Conservation (phyloP, 2,113 vertebrate species). For the Podarcis muralis region DNA sequence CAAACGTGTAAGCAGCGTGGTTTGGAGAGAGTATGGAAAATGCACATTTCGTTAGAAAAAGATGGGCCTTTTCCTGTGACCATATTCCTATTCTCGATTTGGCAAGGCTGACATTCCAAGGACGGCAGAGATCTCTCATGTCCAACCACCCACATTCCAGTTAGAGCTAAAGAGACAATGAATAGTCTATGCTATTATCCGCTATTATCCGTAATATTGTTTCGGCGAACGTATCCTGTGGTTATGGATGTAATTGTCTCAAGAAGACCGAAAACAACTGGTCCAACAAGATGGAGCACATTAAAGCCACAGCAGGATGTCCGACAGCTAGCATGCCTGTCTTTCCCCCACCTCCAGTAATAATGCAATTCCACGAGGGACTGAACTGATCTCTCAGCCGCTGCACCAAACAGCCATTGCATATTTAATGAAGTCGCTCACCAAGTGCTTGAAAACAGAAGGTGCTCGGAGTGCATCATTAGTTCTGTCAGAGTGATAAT, state of each 20-base stretch:
- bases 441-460: conserved; percentile 93
- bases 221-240: conserved; percentile 79
- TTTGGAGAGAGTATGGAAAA: not conserved
- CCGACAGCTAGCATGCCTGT: conserved; percentile 78
- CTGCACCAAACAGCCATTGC: conserved; percentile 82
- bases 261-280: conserved; percentile 83
- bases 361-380: conserved; percentile 86
- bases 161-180: conserved; percentile 48
- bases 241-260: conserved; percentile 83
- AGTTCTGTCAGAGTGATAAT: conserved; percentile 99
- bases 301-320: conserved; percentile 84
- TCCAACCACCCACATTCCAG: conserved; percentile 41
- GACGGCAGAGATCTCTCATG: not conserved
- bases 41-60: not conserved
- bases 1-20: too few relatives aligned
- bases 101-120: not conserved
- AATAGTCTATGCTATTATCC: conserved; percentile 65
- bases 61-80: not conserved
- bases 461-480: conserved; percentile 99
- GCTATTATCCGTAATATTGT: conserved; percentile 78
- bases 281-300: conserved; percentile 90
- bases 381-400: conserved; percentile 80
- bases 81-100: not conserved
- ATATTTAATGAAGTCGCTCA: conserved; percentile 86
- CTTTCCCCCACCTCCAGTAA: conserved; percentile 80